Percentiles rank a stretch among this genome's conserved stretches.
These are phyloP conservation scores for Hystrix brachyura DNA, from an alignment of 2,113 vertebrate genomes.

Conservation along the genomic window DNA sequence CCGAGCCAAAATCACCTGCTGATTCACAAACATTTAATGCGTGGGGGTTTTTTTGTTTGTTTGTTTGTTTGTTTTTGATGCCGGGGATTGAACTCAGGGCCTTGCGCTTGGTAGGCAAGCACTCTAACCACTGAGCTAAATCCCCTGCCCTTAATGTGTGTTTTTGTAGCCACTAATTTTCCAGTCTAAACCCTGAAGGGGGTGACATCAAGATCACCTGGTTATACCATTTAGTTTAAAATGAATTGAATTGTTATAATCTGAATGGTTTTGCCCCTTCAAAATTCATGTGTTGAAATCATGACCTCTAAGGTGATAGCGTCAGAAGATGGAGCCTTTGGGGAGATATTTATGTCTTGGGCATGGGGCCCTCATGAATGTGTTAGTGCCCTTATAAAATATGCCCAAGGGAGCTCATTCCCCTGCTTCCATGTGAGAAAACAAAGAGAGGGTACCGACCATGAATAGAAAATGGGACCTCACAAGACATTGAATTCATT, in stretches of 20 bases:
- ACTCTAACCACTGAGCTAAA: no score
- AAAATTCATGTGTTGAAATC: neutral
- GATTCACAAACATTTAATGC: neutral
- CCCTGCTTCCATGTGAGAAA: neutral
- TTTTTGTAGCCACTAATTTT: neutral
- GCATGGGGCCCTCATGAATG: neutral
- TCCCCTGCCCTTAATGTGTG: neutral
- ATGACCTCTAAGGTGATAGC: neutral
- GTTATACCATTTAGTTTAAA: neutral
- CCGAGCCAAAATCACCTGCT: neutral
- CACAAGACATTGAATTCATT: neutral
- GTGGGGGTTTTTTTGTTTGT: neutral
- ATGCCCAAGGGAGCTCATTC: neutral
- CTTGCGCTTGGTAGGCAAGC: no score
- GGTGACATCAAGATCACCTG: neutral
- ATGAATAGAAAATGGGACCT: neutral
- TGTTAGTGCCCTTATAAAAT: neutral
- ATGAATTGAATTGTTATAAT: neutral
- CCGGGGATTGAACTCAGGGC: no score
- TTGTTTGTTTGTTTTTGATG: no score
- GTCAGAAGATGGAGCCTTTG: neutral
- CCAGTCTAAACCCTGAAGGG: neutral
- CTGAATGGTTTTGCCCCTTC: neutral
- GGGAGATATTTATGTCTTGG: neutral
- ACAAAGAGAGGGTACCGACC: neutral